Evolutionary conservation across 2,113 vertebrate species (phyloP).

Genomic region (Pituophis catenifer): DNA sequence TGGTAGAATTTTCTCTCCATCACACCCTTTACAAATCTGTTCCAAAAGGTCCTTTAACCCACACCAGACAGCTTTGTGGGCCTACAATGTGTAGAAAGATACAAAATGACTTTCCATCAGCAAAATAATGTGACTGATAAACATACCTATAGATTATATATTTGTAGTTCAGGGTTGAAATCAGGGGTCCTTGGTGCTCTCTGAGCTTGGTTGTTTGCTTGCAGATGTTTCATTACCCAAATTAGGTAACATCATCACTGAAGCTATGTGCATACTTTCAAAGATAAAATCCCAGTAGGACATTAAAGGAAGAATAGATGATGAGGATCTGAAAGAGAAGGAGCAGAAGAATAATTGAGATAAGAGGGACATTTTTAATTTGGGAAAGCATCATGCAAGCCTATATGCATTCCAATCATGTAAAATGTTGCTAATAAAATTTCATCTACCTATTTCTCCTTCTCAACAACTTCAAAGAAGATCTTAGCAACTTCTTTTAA

Average conservation of each 20-base stretch:
- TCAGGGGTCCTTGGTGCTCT: neutral
- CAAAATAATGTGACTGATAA: neutral
- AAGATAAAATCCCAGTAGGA: neutral
- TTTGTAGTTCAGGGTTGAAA: neutral
- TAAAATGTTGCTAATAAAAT: neutral
- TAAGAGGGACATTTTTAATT: neutral
- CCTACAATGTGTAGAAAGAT: neutral
- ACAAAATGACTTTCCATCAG: neutral
- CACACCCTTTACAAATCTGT: neutral
- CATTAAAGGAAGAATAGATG: neutral
- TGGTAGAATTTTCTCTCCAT: neutral
- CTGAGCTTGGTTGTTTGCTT: neutral
- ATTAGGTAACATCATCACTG: neutral
- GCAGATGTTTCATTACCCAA: neutral
- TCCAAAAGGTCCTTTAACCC: neutral
- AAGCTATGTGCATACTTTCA: neutral
- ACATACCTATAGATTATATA: neutral
- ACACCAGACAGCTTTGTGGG: neutral
- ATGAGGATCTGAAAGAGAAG: neutral
- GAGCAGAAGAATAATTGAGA: neutral
- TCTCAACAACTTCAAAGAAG: neutral
- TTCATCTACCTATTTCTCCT: neutral
- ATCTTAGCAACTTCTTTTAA: neutral
- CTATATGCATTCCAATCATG: neutral
- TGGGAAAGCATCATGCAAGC: neutral